Conservation (phyloP, 2,797 vertebrate genomes). For the Parauchenoglanis ngamensis region DNA sequence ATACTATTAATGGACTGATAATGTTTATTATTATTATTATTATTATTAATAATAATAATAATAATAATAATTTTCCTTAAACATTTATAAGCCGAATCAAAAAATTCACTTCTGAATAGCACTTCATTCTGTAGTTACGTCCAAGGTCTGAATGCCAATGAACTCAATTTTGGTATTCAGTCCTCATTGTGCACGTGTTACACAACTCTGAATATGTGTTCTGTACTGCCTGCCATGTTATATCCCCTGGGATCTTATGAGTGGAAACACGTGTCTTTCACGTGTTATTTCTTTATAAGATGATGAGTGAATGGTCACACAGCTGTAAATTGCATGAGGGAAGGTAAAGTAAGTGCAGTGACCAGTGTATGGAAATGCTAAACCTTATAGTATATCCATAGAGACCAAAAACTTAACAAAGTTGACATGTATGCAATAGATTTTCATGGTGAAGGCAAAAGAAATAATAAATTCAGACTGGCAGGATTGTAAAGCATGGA, state of each 20-base stretch:
- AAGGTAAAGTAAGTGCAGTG: conserved; percentile 4
- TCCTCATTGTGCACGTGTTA: neutral
- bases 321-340: conserved; percentile 14
- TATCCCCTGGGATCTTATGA: conserved; percentile 11
- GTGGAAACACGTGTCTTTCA: conserved; percentile 37
- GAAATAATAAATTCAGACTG: neutral
- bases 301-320: conserved; percentile 40
- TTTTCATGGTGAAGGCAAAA: neutral
- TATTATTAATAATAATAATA: too few relatives aligned
- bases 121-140: neutral
- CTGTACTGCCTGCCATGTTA: conserved; percentile 16
- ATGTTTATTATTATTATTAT: neutral
- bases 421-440: neutral
- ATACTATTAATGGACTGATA: neutral
- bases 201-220: conserved; percentile 15
- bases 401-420: conserved; percentile 10
- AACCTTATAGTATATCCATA: neutral
- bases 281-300: conserved; percentile 29
- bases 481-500: conserved; percentile 14
- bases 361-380: neutral
- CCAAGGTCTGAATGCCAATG: neutral
- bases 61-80: neutral
- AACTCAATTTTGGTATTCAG: neutral
- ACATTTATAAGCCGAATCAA: neutral
- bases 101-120: neutral